phyloP scores from a whole-genome alignment of 2,888 invertebrate species.

The Dynastes tityus region DNA sequence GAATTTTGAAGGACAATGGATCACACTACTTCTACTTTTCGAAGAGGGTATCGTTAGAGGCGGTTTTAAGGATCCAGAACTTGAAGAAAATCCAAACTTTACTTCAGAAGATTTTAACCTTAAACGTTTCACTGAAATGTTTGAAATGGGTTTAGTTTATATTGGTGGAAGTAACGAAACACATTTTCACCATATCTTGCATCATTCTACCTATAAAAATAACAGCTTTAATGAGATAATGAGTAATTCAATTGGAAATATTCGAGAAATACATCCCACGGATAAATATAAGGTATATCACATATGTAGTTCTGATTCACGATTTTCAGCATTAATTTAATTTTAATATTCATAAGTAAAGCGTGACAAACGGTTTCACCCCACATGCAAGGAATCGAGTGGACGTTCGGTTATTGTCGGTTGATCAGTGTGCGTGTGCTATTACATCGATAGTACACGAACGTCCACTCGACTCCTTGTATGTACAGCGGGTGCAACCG shows the following conservation, averaged over 20 bases:
- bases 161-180: conserved; percentile 70
- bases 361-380: too few species aligned
- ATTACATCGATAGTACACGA: too few species aligned
- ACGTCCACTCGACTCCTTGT: too few species aligned
- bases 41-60: conserved; percentile 67
- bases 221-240: conserved; percentile 23
- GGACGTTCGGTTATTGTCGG: too few species aligned
- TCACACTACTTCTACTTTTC: conserved; percentile 75
- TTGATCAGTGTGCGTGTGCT: too few species aligned
- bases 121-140: conserved; percentile 72
- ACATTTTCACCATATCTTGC: conserved; percentile 2
- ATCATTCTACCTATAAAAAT: not conserved
- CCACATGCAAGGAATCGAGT: too few species aligned
- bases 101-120: conserved; percentile 71
- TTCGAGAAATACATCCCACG: conserved; percentile 1
- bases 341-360: too few species aligned
- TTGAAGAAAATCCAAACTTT: conserved; percentile 73
- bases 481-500: too few species aligned
- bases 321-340: not conserved
- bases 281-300: conserved; percentile 34
- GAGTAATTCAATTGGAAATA: not conserved
- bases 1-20: conserved; percentile 78
- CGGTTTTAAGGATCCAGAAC: conserved; percentile 72
- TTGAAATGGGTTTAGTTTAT: conserved; percentile 68
- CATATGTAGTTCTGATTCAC: not conserved